Conservation (phyloP, 2,797 vertebrate species). For the Pogoniulus pusillus region DNA sequence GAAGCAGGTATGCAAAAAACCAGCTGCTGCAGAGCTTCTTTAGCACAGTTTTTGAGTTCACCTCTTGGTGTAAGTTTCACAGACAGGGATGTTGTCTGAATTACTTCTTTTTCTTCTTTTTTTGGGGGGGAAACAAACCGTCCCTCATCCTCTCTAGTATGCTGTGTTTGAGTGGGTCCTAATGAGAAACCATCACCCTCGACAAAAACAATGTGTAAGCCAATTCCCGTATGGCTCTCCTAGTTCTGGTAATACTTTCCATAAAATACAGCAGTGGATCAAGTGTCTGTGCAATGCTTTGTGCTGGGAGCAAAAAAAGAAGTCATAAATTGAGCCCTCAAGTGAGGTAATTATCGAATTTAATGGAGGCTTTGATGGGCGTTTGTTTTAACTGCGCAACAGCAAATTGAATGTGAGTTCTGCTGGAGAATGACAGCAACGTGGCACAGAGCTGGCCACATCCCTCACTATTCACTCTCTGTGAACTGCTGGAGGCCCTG, state of each 20-base stretch:
- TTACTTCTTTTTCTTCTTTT: background rate
- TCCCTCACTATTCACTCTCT: background rate
- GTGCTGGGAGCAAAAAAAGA: background rate
- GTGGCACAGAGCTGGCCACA: rapidly evolving
- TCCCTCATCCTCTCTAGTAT: background rate
- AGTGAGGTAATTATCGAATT: background rate
- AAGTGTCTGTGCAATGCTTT: background rate
- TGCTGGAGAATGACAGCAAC: background rate
- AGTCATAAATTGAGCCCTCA: background rate
- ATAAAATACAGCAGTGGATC: background rate
- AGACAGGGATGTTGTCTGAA: background rate
- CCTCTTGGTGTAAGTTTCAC: background rate
- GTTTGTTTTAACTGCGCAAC: too few species aligned
- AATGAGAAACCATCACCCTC: background rate
- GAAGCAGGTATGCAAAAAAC: background rate
- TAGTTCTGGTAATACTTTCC: background rate
- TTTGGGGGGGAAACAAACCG: background rate
- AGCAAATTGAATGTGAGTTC: background rate
- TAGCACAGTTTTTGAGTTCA: background rate
- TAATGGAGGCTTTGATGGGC: background rate
- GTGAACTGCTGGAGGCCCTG: background rate
- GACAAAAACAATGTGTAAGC: background rate
- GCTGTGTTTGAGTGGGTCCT: background rate
- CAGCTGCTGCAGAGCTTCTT: background rate
- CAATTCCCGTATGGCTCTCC: background rate